Base-by-base conservation (phyloP, 2,888 invertebrate genomes). In the Pseudoips prasinana region DNA sequence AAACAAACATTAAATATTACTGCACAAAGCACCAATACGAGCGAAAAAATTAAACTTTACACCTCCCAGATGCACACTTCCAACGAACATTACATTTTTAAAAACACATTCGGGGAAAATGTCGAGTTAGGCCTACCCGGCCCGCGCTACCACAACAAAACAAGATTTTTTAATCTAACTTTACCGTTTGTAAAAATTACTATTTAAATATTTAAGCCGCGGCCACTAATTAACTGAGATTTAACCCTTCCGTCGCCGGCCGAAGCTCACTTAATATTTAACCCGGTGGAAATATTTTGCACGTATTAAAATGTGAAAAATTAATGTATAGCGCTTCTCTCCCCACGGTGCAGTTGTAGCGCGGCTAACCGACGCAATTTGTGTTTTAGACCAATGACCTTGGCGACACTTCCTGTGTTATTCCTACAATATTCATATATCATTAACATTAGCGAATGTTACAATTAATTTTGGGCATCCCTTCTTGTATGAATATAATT, bases 131-230 rank as follows among this genome's bases (percentile, higher is more conserved):
- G 89, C 88, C 89, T 89, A 89, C 72, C 50, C 71, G 73, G 66
- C 46, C 61, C 62, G 64, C 65, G 66, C 67, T 46, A 53, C 52
- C 63, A 61, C 72, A 66, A 69, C 73, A 77, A 73, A 79, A 78
- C 79, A 78, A 77, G 60, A 71, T 80, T 87, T 83, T 88, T 88
- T 87, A 89, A 88, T 89, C 85, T 81, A 89, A 88, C 87, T 89
- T 88, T 83, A 78, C 78, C 87, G 83, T 88, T 87, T 85, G 87
- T 85, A 89, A 89, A 89, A 89, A 89, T 88, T 85, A 88, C 84
- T 85, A 80, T 83, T 88, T 87, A 86, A 88, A 88, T 75, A 88
- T 88, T 85, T 74, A 89, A 73, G 64, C 69, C 72, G 40, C 63
- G 64, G 79, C 82, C 78, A 67, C 85, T 85, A 87, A 87, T 87